Percentiles rank a stretch among this genome's conserved stretches.
Evolutionary conservation across 2,888 invertebrate genomes (phyloP).

Genomic region (Eristalis pertinax): DNA sequence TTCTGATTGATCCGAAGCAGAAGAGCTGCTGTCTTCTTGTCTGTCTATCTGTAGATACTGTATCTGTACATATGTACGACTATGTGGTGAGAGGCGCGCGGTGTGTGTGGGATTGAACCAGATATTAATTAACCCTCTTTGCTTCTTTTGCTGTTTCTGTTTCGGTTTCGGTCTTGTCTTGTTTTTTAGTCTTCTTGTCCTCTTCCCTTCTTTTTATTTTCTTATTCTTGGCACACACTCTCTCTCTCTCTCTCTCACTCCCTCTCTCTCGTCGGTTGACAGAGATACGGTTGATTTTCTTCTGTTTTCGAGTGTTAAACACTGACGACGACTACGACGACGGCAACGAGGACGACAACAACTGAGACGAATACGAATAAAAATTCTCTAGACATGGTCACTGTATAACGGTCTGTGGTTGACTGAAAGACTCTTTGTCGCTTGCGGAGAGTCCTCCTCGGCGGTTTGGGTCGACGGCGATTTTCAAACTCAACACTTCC

Average conservation of each 20-base stretch:
- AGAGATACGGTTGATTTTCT: background rate
- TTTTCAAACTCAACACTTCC: conserved; percentile 57
- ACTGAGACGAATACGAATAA: conserved; percentile 58
- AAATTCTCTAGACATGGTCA: conserved; percentile 76
- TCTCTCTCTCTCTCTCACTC: conserved; percentile 7
- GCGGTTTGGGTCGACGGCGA: conserved; percentile 27
- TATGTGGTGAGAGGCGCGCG: conserved; percentile 26
- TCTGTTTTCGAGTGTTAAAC: conserved; percentile 15
- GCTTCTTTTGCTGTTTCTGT: conserved; percentile 13
- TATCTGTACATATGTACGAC: conserved; percentile 49
- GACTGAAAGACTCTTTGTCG: conserved; percentile 75
- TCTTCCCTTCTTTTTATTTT: conserved; percentile 11
- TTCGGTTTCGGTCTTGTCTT: background rate
- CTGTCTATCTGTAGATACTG: conserved; percentile 65
- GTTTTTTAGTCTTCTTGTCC: conserved; percentile 20
- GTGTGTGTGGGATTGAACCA: conserved; percentile 66
- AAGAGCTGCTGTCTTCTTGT: conserved; percentile 63
- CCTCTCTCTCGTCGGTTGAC: conserved; percentile 43
- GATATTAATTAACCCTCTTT: conserved; percentile 67
- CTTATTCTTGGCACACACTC: background rate
- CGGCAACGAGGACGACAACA: conserved; percentile 55
- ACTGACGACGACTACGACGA: conserved; percentile 14
- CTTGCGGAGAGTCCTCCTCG: conserved; percentile 50
- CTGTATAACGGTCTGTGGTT: conserved; percentile 79
- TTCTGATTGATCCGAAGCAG: conserved; percentile 72